Evolutionary conservation across 2,888 invertebrate genomes (phyloP), one percentile per base, ranked within the genome.

Genomic region (Tipula confusa): DNA sequence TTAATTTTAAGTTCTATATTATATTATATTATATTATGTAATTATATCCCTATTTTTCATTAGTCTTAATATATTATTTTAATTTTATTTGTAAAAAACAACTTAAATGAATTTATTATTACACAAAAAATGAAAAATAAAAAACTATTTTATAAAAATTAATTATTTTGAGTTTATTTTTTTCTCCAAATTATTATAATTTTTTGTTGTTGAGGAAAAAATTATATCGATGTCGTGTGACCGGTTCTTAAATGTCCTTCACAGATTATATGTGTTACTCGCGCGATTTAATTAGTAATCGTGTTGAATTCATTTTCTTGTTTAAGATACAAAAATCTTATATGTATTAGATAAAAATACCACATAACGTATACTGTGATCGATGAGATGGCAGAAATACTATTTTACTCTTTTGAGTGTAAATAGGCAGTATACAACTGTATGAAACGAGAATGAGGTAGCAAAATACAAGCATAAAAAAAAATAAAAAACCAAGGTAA

Each of bases 101-200:
- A 64, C 64, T 64, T 64, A 64, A 64, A 64, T 64, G 64, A 64
- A 64, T 64, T 64, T 64, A 64, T 64, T 64, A 64, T 64, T 64
- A 64, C 64, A 64, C 64, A 64, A 64, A 64, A 64, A 64, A 64
- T 64, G 24, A 64, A 64, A 64, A 64, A 64, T 64, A 64, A 64
- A 64, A 64, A 9, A 24, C 24, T 11, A 64, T 64, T 64, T 64
- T 64, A 64, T 64, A 64, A 64, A 64, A 64, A 64, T 64, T 64
- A 64, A 6, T 64, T 43, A 43, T 43, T 43, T 15, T 43, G 3
- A 64, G 13, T 43, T 1, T 18, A 64, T 64, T 64, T 64, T 64
- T 64, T 9, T 64, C n/a, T n/a, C n/a, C n/a, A n/a, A n/a, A n/a
- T 24, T 64, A 24, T 24, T 15, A 64, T 64, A 64, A 64, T 64